Percentiles rank a stretch among this genome's conserved stretches.
These are phyloP conservation scores for Procambarus clarkii DNA, from an alignment of 1,140 invertebrate genomes.

Conservation along the genomic window DNA sequence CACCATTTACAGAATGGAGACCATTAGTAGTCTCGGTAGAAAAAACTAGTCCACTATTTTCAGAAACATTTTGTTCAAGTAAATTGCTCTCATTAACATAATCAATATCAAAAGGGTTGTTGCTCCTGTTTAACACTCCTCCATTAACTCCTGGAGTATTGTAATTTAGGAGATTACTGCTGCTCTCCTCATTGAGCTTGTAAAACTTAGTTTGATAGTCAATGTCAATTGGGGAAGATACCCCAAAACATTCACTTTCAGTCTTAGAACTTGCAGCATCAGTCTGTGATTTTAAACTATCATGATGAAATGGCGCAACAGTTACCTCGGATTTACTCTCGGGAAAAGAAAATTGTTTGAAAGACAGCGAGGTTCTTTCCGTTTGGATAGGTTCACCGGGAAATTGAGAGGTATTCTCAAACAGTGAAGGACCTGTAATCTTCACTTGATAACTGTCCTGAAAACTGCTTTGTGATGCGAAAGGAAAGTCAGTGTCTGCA, in stretches of 20 bases:
- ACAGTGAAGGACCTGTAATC: not conserved
- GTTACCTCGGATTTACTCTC: not conserved
- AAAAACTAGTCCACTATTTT: not conserved
- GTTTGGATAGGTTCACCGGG: not conserved
- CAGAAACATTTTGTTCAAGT: constrained; percentile 3
- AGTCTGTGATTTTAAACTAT: not conserved
- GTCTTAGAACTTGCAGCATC: not conserved
- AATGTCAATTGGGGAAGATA: constrained; percentile 25
- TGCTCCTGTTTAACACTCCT: not conserved
- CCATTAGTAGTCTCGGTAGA: not conserved
- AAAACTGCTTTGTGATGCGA: not conserved
- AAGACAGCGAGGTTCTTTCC: not conserved
- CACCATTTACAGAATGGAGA: constrained; percentile 4
- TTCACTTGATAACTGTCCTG: not conserved
- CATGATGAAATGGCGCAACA: not conserved
- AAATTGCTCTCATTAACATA: constrained; percentile 4
- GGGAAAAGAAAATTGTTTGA: not conserved
- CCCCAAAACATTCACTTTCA: constrained; percentile 7
- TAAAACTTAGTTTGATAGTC: constrained; percentile 14
- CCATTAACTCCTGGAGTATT: not conserved
- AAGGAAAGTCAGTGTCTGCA: not conserved
- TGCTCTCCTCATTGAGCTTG: not conserved
- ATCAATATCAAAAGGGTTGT: not conserved
- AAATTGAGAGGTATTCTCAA: not conserved
- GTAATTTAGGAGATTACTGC: not conserved